Base-by-base conservation (phyloP, 2,888 invertebrate genomes). In the Steinernema hermaphroditum region DNA sequence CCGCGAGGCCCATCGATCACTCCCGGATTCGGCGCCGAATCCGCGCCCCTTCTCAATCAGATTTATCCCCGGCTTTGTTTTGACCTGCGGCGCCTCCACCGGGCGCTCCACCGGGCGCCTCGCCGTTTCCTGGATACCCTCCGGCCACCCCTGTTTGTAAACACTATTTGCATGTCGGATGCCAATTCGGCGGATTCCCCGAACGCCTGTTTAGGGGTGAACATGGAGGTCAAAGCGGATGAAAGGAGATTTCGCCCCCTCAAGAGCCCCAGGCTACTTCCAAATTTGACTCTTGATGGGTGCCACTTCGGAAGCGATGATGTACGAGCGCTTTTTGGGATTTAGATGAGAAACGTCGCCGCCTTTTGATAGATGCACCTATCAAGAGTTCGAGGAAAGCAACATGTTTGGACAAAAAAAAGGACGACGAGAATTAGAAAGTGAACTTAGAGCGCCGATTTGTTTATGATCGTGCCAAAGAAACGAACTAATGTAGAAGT, bases 1-100 rank as follows among this genome's bases (percentile, higher is more conserved):
- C 62, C 62, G 62, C 62, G 62, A 32, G 62, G 34, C 62, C 27
- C 62, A 62, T 62, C 62, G 29, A 62, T 62, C 62, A 62, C 62
- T 29, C 34, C 22, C 62, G 32, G 62, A 24, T 4, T 62, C 62
- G 34, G 34, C 62, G 62, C 12, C 62, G 62, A 62, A 62, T 62
- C 62, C 62, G 32, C 32, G 62, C 62, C 62, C 62, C 62, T 62
- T 62, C 62, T 62, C 32, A 62, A 32, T 32, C 62, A 34, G 62
- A 62, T 62, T 62, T 62, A 62, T 62, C 32, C 62, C 16, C 29
- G 32, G 62, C 27, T 32, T 62, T 62, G 62, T 62, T 62, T 62
- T 62, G 62, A 29, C 34, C 62, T 62, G 62, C 62, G 62, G 27
- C 32, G 29, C 50, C 24, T 50, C 50, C 24, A 4, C 46, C 46